phyloP scores from a whole-genome alignment of 2,888 invertebrate genomes.

The Diadromus collaris region DNA sequence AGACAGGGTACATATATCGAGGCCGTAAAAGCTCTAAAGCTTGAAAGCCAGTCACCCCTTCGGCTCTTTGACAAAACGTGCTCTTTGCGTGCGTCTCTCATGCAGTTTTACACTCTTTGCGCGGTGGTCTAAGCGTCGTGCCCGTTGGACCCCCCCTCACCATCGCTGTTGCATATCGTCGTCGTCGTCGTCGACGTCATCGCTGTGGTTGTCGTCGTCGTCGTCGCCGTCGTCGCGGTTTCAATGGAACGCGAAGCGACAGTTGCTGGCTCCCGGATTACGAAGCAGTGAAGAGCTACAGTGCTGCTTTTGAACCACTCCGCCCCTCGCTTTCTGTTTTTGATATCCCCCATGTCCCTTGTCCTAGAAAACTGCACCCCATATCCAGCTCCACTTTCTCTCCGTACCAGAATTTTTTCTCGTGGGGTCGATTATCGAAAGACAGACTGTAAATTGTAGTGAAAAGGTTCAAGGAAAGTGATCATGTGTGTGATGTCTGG shows the following conservation, averaged over 20 bases:
- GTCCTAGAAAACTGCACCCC: conserved; percentile 18
- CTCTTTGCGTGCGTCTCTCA: conserved; percentile 43
- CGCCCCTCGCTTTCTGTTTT: conserved; percentile 24
- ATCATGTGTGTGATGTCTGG: background rate
- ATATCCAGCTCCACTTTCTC: conserved; percentile 5
- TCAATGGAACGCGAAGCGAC: conserved; percentile 53
- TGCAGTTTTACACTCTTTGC: conserved; percentile 50
- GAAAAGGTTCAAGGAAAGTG: background rate
- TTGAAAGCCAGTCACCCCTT: conserved; percentile 57
- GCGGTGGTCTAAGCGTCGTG: conserved; percentile 39
- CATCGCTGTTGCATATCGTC: conserved; percentile 41
- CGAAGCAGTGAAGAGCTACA: conserved; percentile 53
- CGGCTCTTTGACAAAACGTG: conserved; percentile 55
- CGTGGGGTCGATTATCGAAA: conserved; percentile 9
- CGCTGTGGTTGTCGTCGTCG: conserved; percentile 21
- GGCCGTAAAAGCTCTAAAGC: conserved; percentile 58
- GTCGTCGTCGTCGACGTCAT: conserved; percentile 12
- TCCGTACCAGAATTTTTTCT: conserved; percentile 15
- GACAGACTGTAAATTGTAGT: background rate
- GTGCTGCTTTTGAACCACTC: conserved; percentile 49
- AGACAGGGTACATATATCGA: conserved; percentile 31
- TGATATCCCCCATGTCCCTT: background rate
- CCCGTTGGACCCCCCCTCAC: conserved; percentile 38
- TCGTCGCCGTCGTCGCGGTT: conserved; percentile 40
- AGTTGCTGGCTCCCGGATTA: conserved; percentile 42